Evolutionary conservation across 2,797 vertebrate species (phyloP), one percentile per base, ranked within the genome.

Genomic region (Phylloscopus collybita): DNA sequence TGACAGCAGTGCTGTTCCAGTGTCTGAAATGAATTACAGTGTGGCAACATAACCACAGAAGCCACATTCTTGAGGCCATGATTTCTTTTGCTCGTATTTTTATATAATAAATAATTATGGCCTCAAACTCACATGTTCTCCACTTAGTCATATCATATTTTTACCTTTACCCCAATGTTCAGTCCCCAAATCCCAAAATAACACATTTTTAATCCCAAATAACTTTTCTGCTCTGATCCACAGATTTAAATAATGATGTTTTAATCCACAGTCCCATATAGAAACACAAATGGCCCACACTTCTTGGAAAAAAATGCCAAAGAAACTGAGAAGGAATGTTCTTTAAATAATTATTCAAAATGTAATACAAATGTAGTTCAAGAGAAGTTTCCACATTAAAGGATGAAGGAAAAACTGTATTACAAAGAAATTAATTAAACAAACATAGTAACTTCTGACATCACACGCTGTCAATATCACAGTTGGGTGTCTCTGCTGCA

Each of bases 51-150:
- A 56, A 72, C 38, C 53, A 60, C 16, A 80, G 26, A 90, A 44
- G 11, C 26, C 57, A 30, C 26, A 17, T 50, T 69, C 27, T 69
- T 57, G n/a, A 65, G 4, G 32, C 5, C 25, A n/a, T 0, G 0
- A 65, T 30, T 86, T 75, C 11, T 78, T 92, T 60, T 2, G 3
- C 17, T 76, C 11, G 14, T 29, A 65, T 69, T 72, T 57, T 23
- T 40, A 11, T 32, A 47, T 49, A 60, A 45, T 70, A 49, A 78
- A 66, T 47, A 81, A 66, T 74, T 66, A 53, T 0, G 0, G 54
- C 3, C 29, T 73, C 22, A 42, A 76, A 76, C n/a, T 56, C 36
- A 26, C 32, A 56, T 21, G 9, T 66, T 66, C 66, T 60, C n/a
- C 32, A 51, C 6, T 57, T 47, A 71, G 15, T 62, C 4, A 1